Conservation (phyloP, 2,797 vertebrate genomes). For the Anableps anableps region DNA sequence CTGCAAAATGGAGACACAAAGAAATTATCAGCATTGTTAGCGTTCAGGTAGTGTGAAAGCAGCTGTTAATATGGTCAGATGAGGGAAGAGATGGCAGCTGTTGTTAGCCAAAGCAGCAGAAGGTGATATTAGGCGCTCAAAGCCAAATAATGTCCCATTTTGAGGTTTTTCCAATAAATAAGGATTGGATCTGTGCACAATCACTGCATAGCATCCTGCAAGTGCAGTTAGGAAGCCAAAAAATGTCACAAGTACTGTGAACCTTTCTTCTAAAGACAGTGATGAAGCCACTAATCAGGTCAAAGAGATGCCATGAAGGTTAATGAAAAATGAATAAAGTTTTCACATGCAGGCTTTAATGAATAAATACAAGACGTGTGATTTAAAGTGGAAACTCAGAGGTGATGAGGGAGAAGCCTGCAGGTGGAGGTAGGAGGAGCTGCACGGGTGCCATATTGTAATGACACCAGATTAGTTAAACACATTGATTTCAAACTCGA, state of each 20-base stretch:
- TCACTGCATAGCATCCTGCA: slow-evolving; percentile 14
- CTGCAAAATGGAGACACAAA: slow-evolving; percentile 88
- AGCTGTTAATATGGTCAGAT: slow-evolving; percentile 54
- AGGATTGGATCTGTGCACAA: slow-evolving; percentile 30
- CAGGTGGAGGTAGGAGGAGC: slow-evolving; percentile 84
- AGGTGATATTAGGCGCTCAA: slow-evolving; percentile 73
- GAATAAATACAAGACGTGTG: slow-evolving; percentile 46
- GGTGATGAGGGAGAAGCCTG: slow-evolving; percentile 73
- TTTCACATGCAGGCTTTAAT: slow-evolving; percentile 78
- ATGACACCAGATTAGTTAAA: slow-evolving; percentile 57
- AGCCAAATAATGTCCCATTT: slow-evolving; percentile 46
- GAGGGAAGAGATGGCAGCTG: slow-evolving; percentile 18
- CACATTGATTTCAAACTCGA: slow-evolving; percentile 74
- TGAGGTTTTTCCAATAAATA: neutral
- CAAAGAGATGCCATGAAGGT: slow-evolving; percentile 76
- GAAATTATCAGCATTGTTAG: slow-evolving; percentile 83
- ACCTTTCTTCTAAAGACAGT: slow-evolving; percentile 45
- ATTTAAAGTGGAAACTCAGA: slow-evolving; percentile 52
- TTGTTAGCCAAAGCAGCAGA: slow-evolving; percentile 68
- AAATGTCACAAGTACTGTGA: slow-evolving; percentile 78
- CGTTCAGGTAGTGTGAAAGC: slow-evolving; percentile 44
- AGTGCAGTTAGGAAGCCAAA: slow-evolving; percentile 71
- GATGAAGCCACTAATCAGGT: slow-evolving; percentile 44
- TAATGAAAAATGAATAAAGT: slow-evolving; percentile 54
- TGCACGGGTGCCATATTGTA: slow-evolving; percentile 66